Evolutionary conservation across 2,797 vertebrate species (phyloP), one percentile per base, ranked within the genome.

Genomic region (Leucoraja ocellata): DNA sequence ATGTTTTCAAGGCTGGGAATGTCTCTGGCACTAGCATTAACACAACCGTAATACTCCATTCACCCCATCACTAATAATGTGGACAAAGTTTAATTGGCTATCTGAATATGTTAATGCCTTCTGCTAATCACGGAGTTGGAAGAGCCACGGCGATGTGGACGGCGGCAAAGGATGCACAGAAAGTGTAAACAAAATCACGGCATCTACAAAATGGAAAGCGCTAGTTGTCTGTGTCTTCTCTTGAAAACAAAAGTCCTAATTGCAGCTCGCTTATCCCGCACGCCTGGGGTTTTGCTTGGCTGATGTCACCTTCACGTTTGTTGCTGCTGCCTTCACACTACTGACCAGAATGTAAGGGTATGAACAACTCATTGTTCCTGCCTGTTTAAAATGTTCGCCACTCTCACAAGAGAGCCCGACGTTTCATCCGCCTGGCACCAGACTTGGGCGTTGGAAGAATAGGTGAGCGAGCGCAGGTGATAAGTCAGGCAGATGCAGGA

Each of bases 381-480:
- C 94, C 93, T 92, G 93, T 94, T 77, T 94, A 93, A 54, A 9
- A 94, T 95, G 74, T 81, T n/a, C 58, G 65, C 3, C n/a, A 68
- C 32, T 68, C n/a, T 3, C 21, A 18, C 58, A 68, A 46, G 58
- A 36, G 32, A 32, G 74, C 76, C 78, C 23, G 93, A 80, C 61
- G 39, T 80, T 58, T 93, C 93, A 79, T 58, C 68, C 83, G 93
- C 79, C 93, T 83, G 93, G 58, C 93, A 81, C 54, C 93, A 65
- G 84, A 81, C 61, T 1, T 68, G 58, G 77, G 74, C n/a, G 8
- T 61, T 93, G 93, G 76, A 61, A n/a, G 65, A 65, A 11, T n/a
- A 9, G 13, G 93, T 10, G 58, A 61, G 74, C 65, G n/a, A 58
- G 18, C 32, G 25, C 13, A 7, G 63, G 7, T 58, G 76, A 63